Conservation (phyloP, 1,140 invertebrate species). For the Drosophila saltans region DNA sequence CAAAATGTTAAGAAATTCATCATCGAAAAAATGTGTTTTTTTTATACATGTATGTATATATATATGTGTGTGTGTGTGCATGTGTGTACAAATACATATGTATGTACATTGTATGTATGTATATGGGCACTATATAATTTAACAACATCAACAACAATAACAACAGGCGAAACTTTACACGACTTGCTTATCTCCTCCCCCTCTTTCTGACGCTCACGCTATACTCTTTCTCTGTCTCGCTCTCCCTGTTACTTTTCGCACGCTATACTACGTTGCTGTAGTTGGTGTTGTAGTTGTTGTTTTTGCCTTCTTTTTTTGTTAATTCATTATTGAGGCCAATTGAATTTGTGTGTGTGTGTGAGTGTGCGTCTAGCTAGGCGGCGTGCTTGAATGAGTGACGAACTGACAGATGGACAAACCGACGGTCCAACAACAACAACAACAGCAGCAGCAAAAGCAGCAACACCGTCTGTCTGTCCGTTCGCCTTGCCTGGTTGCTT, state of each 20-base stretch:
- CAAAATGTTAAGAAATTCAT: constrained; percentile 43
- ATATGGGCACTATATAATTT: neutral
- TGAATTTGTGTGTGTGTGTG: constrained; percentile 70
- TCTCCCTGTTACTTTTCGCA: constrained; percentile 62
- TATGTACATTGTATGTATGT: neutral
- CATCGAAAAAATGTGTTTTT: constrained; percentile 25
- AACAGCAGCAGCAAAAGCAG: constrained; percentile 29
- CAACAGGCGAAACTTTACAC: constrained; percentile 57
- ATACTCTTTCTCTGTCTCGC: constrained; percentile 21
- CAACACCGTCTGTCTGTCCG: constrained; percentile 8
- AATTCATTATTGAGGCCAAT: constrained; percentile 81
- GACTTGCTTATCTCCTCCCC: constrained; percentile 55
- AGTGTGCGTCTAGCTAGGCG: constrained; percentile 61
- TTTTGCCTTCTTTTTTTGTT: constrained; percentile 68
- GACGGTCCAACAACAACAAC: constrained; percentile 14
- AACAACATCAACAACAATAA: constrained; percentile 39
- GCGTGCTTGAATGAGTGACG: constrained; percentile 74
- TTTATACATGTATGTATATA: neutral
- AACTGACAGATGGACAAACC: constrained; percentile 56
- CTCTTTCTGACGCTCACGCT: constrained; percentile 12
- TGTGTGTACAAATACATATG: neutral
- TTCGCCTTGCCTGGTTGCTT: constrained; percentile 54
- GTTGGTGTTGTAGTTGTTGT: constrained; percentile 41
- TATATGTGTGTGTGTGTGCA: neutral
- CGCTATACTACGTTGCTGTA: constrained; percentile 46